Evolutionary conservation across 2,888 invertebrate species (phyloP), one percentile per base, ranked within the genome.

Genomic region (Shargacucullia verbasci): DNA sequence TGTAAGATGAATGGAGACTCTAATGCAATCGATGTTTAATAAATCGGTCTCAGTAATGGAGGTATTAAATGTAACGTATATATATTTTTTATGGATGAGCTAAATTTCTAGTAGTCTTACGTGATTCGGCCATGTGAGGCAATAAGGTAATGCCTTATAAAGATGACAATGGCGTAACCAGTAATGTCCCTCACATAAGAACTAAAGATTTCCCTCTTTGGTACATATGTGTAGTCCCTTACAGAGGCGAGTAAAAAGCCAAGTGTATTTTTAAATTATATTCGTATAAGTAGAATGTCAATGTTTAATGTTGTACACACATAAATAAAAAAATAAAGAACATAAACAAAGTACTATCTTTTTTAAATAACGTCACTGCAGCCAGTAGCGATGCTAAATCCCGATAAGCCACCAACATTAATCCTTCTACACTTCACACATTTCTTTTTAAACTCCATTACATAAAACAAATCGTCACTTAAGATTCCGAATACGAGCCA

Each of bases 391-490:
- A 69, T 72, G 12, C 43, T 14, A 38, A 49, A 38, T 15, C n/a
- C 10, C 12, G 57, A 73, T 63, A 53, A 65, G 37, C 29, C 9
- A 2, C 33, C 8, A 39, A 53, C 58, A 57, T 67, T 58, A 39
- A 70, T 66, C 38, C 33, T 15, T 33, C 2, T 31, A n/a, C 12
- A 39, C 33, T 62, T 38, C 47, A 55, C 45, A 60, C 34, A 53
- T 61, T 55, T 61, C 9, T 57, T 55, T 41, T 34, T 31, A 64
- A 56, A 62, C 47, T 7, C 48, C 47, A 59, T 58, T 62, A 64
- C 58, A 59, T 65, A 58, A 47, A 67, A 76, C 54, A 61, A 50
- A 61, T 55, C 47, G 47, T 59, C 60, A 52, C 56, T 60, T 68
- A 59, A 64, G 49, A 73, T 65, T 57, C 40, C 5, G 37, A 54